These are phyloP conservation scores for Heteronetta atricapilla DNA, from an alignment of 2,113 vertebrate species.

Conservation along the genomic window DNA sequence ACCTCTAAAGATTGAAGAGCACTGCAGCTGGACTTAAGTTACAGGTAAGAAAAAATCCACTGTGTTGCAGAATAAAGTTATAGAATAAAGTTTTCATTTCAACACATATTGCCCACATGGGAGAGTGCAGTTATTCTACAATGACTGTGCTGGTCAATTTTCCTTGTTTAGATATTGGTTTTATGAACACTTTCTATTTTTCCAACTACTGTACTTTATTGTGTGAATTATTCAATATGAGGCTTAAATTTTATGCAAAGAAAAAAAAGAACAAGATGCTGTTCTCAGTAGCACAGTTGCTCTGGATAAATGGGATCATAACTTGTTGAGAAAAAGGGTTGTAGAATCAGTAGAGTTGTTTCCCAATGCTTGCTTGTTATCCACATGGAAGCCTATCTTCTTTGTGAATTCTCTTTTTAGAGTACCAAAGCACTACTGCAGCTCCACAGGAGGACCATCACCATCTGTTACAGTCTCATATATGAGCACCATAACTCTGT, in stretches of 20 bases:
- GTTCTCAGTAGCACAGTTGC: not conserved
- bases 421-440: not conserved
- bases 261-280: not conserved
- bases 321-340: not conserved
- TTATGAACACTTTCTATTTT: not conserved
- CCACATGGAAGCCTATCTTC: not conserved
- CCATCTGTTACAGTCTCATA: not conserved
- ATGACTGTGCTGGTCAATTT: not conserved
- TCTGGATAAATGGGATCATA: not conserved
- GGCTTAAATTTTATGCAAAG: not conserved
- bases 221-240: not conserved
- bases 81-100: constrained; percentile 10
- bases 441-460: not conserved
- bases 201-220: not conserved
- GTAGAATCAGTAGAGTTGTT: not conserved
- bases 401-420: not conserved
- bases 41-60: not conserved
- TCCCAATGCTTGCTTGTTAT: not conserved
- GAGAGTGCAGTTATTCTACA: not conserved
- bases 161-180: not conserved
- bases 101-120: not conserved
- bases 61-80: not conserved
- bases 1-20: not conserved
- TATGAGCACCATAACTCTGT: not conserved
- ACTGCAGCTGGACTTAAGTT: not conserved